Base-by-base conservation (phyloP, 2,888 invertebrate species). In the Toxonevra muliebris region DNA sequence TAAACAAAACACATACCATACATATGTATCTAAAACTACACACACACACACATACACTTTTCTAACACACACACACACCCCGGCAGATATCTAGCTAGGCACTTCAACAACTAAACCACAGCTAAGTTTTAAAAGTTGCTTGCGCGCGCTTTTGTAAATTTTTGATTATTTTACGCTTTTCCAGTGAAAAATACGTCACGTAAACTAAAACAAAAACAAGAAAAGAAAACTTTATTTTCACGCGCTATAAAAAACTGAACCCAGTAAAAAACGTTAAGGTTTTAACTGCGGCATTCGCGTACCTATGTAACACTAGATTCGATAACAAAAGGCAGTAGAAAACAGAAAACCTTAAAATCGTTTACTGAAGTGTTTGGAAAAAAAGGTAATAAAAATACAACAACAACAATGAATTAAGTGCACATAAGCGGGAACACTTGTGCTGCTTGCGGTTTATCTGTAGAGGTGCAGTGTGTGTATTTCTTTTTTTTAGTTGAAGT, bases 221-320 rank as follows among this genome's bases (percentile, higher is more conserved):
- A 78, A 13, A n/a, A n/a, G n/a, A 42, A 77, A 76, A 76, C 74
- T 80, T 78, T 78, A 78, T 79, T 78, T 78, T 78, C 78, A 78
- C 76, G 79, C 80, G 76, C 79, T 77, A 79, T 78, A 74, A 77
- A 71, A 79, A 69, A 19, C 30, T 30, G 30, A 30, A 30, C 30
- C 30, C 30, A 30, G 30, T n/a, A n/a, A 30, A 2, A 30, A 30
- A 30, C 30, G 30, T 30, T 30, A 7, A 2, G 7, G 30, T 30
- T 30, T 30, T 30, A 30, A 30, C 30, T 30, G 30, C 30, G 30
- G 30, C 30, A 30, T 30, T 30, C 30, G 7, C 30, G 30, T 7
- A 30, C 30, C 3, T 7, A 30, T 4, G 30, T 7, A 30, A 30
- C 30, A 30, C 30, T 4, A 30, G 30, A 30, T 30, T 30, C 30